phyloP scores from a whole-genome alignment of 1,140 invertebrate species.

The Cephus cinctus region DNA sequence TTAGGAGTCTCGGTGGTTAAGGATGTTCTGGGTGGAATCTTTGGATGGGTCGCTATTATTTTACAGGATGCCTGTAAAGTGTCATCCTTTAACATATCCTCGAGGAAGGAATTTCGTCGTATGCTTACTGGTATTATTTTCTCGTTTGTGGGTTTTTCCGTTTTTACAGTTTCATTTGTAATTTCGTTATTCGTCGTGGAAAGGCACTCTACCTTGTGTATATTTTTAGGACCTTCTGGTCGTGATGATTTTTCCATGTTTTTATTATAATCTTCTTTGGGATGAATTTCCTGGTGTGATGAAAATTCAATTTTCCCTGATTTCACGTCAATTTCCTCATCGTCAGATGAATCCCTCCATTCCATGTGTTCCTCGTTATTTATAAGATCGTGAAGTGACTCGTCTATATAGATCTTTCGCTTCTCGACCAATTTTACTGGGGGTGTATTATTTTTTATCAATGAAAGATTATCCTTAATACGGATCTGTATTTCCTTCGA shows the following conservation, averaged over 20 bases:
- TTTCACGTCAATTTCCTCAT: neutral
- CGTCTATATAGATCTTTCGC: conserved; percentile 12
- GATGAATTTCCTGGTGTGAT: neutral
- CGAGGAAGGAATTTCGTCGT: conserved; percentile 35
- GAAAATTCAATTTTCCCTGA: too few species aligned
- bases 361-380: conserved; percentile 16
- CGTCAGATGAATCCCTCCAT: conserved; percentile 13
- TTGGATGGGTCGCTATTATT: conserved; percentile 27
- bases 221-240: neutral
- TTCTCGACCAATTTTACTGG: neutral
- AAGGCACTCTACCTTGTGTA: neutral
- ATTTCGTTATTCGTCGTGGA: too few species aligned
- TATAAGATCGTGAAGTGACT: conserved; percentile 11
- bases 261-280: neutral
- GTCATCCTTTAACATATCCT: conserved; percentile 37
- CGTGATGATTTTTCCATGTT: too few species aligned
- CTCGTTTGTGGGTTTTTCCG: too few species aligned
- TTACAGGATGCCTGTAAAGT: conserved; percentile 15
- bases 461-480: too few species aligned
- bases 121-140: conserved; percentile 17
- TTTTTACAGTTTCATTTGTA: conserved; percentile 4
- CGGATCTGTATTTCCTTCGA: too few species aligned
- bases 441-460: too few species aligned
- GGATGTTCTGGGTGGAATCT: too few species aligned
- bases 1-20: too few species aligned